Base-by-base conservation (phyloP, 2,113 vertebrate species). In the Corapipo altera region DNA sequence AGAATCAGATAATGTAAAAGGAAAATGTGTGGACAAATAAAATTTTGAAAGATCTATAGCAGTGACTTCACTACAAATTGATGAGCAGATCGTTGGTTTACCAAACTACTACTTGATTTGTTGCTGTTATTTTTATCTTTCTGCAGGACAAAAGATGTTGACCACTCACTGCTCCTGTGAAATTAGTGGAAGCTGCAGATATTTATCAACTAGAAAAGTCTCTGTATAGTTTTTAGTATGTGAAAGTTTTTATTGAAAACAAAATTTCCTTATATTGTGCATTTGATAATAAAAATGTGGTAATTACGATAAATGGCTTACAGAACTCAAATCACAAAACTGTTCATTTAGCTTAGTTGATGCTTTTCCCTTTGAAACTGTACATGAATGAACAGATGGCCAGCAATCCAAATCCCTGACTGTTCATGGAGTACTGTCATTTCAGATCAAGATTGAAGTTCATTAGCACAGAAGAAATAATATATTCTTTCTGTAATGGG, bases 301-400 rank as follows among this genome's bases (percentile, higher is more conserved):
- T 32, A n/a, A 61, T 70, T 81, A 28, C 37, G 51, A 84, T 85
- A 93, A 97, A 96, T 95, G 66, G 48, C 55, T 84, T 91, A 52
- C 37, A 18, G 81, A 96, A 46, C 27, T 95, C 37, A 95, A 80
- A 69, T 69, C 21, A 91, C 41, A 91, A 58, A 95, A 90, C 57
- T 72, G 64, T 74, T 96, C 44, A 91, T 43, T 97, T 94, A 93
- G 74, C 21, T 89, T 80, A 59, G 80, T 41, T 83, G 91, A 66
- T 95, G 30, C 41, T 92, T 86, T 89, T 92, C 39, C 39, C 33
- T 88, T 94, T 95, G 85, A 94, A 95, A 84, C 89, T 72, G 69
- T 73, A 70, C 18, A 43, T 64, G 76, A 91, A 84, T 48, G 88
- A 97, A 85, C 92, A 96, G 91, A 96, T 93, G 89, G 95, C 71